These are phyloP conservation scores for Acholoe squamosa DNA, from an alignment of 2,888 invertebrate genomes.

Conservation along the genomic window DNA sequence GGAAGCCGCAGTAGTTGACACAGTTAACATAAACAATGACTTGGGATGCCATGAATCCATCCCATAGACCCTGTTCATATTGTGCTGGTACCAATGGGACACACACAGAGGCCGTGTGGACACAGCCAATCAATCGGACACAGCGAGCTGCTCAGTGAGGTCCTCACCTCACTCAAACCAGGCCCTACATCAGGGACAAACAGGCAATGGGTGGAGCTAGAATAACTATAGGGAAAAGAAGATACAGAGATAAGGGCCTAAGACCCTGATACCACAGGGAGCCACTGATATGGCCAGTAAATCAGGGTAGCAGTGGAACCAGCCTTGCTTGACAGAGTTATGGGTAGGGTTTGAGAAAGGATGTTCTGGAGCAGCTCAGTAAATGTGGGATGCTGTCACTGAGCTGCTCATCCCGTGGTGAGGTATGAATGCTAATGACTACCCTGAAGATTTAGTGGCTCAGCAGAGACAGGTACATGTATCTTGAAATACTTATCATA, in stretches of 20 bases:
- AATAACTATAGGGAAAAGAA: not conserved
- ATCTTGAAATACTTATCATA: too few relatives aligned
- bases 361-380: not conserved
- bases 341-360: not conserved
- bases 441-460: not conserved
- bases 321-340: not conserved
- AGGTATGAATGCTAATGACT: not conserved
- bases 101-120: not conserved
- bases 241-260: not conserved
- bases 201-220: not conserved
- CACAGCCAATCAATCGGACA: constrained; percentile 13
- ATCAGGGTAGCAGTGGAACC: not conserved
- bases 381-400: not conserved
- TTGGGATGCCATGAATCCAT: not conserved
- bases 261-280: not conserved
- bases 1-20: not conserved
- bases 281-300: not conserved
- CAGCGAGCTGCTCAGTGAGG: not conserved
- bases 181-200: not conserved
- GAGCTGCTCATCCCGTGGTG: not conserved
- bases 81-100: not conserved
- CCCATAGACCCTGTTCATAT: not conserved
- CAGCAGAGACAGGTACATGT: too few relatives aligned
- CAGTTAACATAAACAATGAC: not conserved
- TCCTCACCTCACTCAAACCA: not conserved